These are phyloP conservation scores for Keiferia lycopersicella DNA, from an alignment of 2,888 invertebrate genomes.

Conservation along the genomic window DNA sequence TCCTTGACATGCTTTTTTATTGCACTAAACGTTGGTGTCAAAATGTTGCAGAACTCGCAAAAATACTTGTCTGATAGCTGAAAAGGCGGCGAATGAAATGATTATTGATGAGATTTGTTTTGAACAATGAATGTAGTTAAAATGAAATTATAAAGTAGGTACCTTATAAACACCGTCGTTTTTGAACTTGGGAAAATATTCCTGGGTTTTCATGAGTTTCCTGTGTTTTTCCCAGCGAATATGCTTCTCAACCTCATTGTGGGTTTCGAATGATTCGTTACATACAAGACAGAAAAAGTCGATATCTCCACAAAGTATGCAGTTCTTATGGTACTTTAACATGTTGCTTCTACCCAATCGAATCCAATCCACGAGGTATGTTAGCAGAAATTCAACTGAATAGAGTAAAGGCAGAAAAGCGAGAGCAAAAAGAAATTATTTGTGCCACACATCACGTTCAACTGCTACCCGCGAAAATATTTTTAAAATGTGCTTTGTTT, in stretches of 20 bases:
- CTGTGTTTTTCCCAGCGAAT: constrained; percentile 59
- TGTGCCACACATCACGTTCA: background rate
- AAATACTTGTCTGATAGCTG: constrained; percentile 53
- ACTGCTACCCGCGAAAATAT: background rate
- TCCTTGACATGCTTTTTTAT: constrained; percentile 44
- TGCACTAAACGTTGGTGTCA: constrained; percentile 34
- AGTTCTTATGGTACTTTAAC: constrained; percentile 55
- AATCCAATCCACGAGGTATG: too few species aligned
- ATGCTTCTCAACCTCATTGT: constrained; percentile 52
- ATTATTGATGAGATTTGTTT: background rate
- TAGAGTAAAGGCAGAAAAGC: background rate
- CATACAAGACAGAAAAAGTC: constrained; percentile 58
- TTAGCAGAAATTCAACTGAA: background rate
- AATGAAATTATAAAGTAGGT: background rate
- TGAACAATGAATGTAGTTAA: background rate
- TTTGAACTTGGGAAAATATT: constrained; percentile 44
- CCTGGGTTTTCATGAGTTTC: constrained; percentile 43
- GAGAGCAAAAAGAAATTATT: background rate
- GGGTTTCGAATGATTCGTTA: constrained; percentile 45
- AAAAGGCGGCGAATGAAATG: constrained; percentile 31
- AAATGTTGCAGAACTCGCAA: constrained; percentile 55
- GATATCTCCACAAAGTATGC: constrained; percentile 56
- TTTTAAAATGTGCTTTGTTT: background rate
- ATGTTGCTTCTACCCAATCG: constrained; percentile 30
- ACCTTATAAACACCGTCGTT: constrained; percentile 59